These are phyloP conservation scores for Zelleria hepariella DNA, from an alignment of 2,888 invertebrate genomes.

Conservation along the genomic window DNA sequence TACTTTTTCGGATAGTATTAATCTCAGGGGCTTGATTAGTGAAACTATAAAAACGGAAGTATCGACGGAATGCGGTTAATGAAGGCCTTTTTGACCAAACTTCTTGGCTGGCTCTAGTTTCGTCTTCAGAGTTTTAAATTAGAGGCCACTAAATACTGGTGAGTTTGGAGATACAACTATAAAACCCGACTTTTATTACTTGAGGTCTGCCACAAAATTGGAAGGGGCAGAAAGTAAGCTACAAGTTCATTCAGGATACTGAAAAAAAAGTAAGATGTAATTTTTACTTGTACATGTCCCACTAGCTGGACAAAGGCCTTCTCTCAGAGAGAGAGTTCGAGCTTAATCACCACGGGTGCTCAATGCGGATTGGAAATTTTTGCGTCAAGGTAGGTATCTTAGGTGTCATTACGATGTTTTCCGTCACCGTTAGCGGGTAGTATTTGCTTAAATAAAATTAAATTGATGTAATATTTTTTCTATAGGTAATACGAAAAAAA, in stretches of 20 bases:
- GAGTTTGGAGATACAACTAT: constrained; percentile 10
- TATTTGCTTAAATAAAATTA: no score
- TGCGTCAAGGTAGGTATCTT: no score
- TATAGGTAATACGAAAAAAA: no score
- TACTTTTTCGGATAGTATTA: constrained; percentile 54
- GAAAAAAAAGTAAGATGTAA: not conserved
- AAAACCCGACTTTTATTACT: constrained; percentile 56
- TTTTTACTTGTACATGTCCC: no score
- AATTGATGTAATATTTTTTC: no score
- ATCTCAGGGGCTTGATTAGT: constrained; percentile 69
- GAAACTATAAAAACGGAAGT: constrained; percentile 72
- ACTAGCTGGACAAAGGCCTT: no score
- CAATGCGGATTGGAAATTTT: no score
- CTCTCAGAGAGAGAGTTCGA: no score
- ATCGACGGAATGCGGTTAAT: constrained; percentile 71
- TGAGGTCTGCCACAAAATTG: not conserved
- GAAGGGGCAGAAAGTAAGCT: not conserved
- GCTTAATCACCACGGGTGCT: no score
- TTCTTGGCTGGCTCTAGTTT: not conserved
- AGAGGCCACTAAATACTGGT: not conserved
- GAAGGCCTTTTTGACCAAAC: constrained; percentile 31
- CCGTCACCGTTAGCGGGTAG: no score
- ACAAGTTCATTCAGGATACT: not conserved
- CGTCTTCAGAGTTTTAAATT: not conserved
- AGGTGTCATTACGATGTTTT: no score